Base-by-base conservation (phyloP, 2,113 vertebrate genomes). In the Psilopogon haemacephalus region DNA sequence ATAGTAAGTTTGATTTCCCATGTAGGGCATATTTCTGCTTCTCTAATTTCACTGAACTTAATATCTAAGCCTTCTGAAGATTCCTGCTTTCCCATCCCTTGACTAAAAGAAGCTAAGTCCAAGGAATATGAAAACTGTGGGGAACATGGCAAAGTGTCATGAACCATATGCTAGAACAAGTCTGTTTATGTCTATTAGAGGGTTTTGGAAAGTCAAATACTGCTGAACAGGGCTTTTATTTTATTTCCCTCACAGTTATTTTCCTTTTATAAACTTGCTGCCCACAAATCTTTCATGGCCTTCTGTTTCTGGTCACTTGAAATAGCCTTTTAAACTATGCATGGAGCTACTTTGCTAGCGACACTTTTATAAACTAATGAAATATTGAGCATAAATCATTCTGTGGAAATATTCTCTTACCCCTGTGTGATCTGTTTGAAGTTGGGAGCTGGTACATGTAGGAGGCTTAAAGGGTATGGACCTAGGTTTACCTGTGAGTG, bases 281-380 rank as follows among this genome's bases (percentile, higher is more conserved):
- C 75, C 54, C 24, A 60, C 65, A 74, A 71, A 56, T 78, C 23
- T 81, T 81, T 77, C 33, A 55, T 54, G 42, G n/a, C 42, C 33
- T 88, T 84, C 64, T 64, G 32, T 86, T 56, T 88, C 80, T 74
- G 60, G 70, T 88, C 84, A 71, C 52, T 50, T 81, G 33, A 92
- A 94, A 64, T 3, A 90, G 52, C 32, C 52, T 63, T 73, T 94
- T 77, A 77, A 94, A 93, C 94, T 86, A 94, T 68, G 33, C 81
- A 77, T 68, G 50, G 74, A 91, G 76, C 42, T 64, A 40, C 50
- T 89, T 87, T 17, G 11, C 42, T 62, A 80, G 37, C 35, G 73
- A 44, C 38, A 73, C 28, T 85, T 81, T 40, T 69, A 78, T 46
- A 93, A 73, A 80, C 30, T n/a, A 60, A 3, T 50, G 48, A 74